A percentile compares a stretch with the other conserved stretches of the same genome.
These are phyloP conservation scores for Villa cingulata DNA, from an alignment of 2,888 invertebrate genomes.

Conservation along the genomic window DNA sequence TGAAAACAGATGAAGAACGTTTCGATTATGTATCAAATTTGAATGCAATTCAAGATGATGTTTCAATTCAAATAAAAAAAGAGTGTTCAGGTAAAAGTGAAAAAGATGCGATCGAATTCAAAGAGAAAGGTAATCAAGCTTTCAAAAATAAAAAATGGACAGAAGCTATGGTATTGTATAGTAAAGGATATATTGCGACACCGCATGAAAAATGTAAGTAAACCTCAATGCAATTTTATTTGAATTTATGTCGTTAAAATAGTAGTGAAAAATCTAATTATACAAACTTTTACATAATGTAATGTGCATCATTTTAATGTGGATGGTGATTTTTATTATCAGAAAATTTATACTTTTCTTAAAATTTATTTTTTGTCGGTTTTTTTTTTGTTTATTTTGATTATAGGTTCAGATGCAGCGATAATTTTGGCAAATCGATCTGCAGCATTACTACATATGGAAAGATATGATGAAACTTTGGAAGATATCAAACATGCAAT, in stretches of 20 bases:
- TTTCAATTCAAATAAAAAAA: constrained; percentile 38
- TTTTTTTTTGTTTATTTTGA: too few relatives aligned
- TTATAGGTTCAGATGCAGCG: constrained; percentile 25
- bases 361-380: too few relatives aligned
- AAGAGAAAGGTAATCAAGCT: constrained; percentile 56
- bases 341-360: too few relatives aligned
- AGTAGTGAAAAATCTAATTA: too few relatives aligned
- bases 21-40: constrained; percentile 45
- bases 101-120: constrained; percentile 46
- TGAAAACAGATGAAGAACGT: constrained; percentile 50
- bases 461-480: constrained; percentile 51
- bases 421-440: constrained; percentile 69
- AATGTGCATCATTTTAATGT: too few relatives aligned
- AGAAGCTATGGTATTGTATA: constrained; percentile 55
- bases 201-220: constrained; percentile 54
- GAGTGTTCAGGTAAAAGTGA: constrained; percentile 40
- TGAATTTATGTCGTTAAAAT: too few relatives aligned
- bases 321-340: too few relatives aligned
- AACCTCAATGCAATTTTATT: too few relatives aligned
- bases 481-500: constrained; percentile 57
- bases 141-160: constrained; percentile 58
- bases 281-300: too few relatives aligned
- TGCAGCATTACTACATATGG: constrained; percentile 60
- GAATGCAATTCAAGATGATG: constrained; percentile 36
- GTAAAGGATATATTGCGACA: constrained; percentile 50